Conservation (phyloP, 1,140 invertebrate genomes). For the Euwallacea similis region DNA sequence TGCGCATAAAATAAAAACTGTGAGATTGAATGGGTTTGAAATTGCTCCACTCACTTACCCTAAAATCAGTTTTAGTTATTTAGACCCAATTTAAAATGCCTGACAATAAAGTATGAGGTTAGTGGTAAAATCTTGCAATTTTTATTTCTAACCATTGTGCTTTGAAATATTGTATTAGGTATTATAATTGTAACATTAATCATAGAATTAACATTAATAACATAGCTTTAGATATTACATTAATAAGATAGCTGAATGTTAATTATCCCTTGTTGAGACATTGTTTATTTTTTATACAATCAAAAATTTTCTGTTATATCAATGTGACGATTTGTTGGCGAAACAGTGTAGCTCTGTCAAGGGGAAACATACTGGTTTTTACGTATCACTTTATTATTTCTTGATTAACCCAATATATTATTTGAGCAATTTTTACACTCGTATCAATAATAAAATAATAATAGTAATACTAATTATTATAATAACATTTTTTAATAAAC, state of each 20-base stretch:
- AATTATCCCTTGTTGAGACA: constrained; percentile 7
- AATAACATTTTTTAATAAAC: constrained; percentile 50
- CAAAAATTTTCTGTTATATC: constrained; percentile 31
- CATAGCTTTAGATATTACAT: constrained; percentile 20
- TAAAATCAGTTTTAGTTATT: too few relatives aligned
- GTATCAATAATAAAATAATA: constrained; percentile 36
- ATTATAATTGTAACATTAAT: constrained; percentile 10
- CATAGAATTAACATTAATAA: constrained; percentile 17
- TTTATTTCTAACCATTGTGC: not conserved
- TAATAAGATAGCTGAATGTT: constrained; percentile 20
- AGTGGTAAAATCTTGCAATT: not conserved
- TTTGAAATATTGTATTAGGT: not conserved
- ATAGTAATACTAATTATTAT: constrained; percentile 43
- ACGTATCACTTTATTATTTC: constrained; percentile 35
- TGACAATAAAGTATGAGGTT: not conserved
- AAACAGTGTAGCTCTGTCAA: too few relatives aligned
- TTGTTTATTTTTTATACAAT: constrained; percentile 21
- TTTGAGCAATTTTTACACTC: constrained; percentile 14
- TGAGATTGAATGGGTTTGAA: not conserved
- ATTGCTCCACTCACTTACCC: not conserved
- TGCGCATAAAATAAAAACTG: not conserved
- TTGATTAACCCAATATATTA: constrained; percentile 45
- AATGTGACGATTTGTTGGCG: not conserved
- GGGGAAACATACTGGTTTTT: not conserved
- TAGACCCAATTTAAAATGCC: not conserved